These are phyloP conservation scores for Alfaro cultratus DNA, from an alignment of 2,797 vertebrate genomes.

Conservation along the genomic window DNA sequence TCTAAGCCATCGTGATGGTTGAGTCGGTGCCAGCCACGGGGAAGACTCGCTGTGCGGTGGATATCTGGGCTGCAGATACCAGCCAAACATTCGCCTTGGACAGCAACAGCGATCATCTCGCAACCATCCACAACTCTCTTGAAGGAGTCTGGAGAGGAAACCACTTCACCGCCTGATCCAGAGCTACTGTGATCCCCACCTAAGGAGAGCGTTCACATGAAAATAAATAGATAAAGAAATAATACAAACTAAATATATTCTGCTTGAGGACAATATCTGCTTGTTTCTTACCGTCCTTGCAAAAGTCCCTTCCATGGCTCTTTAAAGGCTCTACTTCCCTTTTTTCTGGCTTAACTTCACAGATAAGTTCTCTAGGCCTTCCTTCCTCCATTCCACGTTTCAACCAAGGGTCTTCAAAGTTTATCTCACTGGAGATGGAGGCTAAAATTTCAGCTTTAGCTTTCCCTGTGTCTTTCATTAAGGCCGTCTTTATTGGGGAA, in stretches of 20 bases:
- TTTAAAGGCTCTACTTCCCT: slow-evolving; percentile 61
- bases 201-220: slow-evolving; percentile 19
- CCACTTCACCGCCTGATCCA: slow-evolving; percentile 79
- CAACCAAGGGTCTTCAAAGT: slow-evolving; percentile 96
- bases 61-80: slow-evolving; percentile 77
- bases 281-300: slow-evolving; percentile 51
- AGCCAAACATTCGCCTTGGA: slow-evolving; percentile 74
- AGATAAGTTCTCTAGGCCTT: slow-evolving; percentile 58
- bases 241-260: not conserved
- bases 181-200: slow-evolving; percentile 79
- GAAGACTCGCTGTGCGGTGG: slow-evolving; percentile 87
- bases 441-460: slow-evolving; percentile 56
- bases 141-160: slow-evolving; percentile 83
- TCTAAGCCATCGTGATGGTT: slow-evolving; percentile 85
- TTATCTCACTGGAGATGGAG: slow-evolving; percentile 80
- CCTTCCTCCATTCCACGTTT: slow-evolving; percentile 84
- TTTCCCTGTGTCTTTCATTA: slow-evolving; percentile 66
- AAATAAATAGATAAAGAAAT: not conserved
- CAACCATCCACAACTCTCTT: slow-evolving; percentile 91
- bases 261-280: not conserved
- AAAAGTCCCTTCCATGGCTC: slow-evolving; percentile 28
- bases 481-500: slow-evolving; percentile 57
- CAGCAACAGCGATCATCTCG: slow-evolving; percentile 79
- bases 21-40: slow-evolving; percentile 83
- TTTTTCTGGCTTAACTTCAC: slow-evolving; percentile 76